Evolutionary conservation across 2,797 vertebrate species (phyloP).

Genomic region (Squalus acanthias): DNA sequence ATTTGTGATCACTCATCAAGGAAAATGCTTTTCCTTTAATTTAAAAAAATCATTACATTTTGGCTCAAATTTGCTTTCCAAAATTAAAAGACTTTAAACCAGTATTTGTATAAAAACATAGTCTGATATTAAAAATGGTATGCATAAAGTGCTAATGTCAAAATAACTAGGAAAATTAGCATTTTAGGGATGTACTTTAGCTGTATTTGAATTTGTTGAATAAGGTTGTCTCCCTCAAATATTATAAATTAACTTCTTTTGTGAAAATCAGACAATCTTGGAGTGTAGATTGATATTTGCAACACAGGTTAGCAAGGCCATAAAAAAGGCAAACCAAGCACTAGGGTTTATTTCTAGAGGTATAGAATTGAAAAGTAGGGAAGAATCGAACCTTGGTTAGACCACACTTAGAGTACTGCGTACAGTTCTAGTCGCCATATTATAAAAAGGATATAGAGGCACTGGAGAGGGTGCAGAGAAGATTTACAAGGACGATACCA

Average conservation of each 20-base stretch:
- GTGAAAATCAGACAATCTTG: background rate
- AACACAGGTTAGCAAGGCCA: no score
- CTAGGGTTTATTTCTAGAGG: no score
- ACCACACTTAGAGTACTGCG: no score
- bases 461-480: no score
- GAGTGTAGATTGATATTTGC: background rate
- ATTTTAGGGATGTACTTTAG: background rate
- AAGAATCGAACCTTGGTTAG: no score
- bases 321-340: no score
- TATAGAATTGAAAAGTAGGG: no score
- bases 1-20: background rate
- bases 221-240: background rate
- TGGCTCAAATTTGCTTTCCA: background rate
- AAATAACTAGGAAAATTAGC: background rate
- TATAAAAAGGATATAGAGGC: no score
- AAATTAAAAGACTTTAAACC: background rate
- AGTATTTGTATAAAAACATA: background rate
- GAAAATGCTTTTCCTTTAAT: background rate
- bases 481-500: no score
- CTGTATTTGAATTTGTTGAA: background rate
- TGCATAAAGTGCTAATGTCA: background rate
- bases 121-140: background rate
- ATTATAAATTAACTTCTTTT: background rate
- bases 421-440: no score
- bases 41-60: background rate